Base-by-base conservation (phyloP, 1,140 invertebrate species). In the Cyphomyrmex costatus region DNA sequence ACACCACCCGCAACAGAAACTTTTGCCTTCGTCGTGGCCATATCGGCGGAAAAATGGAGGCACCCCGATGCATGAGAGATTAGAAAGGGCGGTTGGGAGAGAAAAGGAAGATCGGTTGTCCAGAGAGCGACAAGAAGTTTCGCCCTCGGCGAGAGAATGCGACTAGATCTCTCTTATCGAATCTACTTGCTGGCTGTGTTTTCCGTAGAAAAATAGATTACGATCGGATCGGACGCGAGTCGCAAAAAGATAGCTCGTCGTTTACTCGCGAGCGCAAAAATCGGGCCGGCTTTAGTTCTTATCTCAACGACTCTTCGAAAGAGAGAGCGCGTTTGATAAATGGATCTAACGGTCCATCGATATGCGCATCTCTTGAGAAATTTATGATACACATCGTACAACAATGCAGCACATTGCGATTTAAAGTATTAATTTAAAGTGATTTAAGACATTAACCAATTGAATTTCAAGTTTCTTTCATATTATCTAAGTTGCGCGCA, bases 91-190 rank as follows among this genome's bases (percentile, higher is more conserved):
- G 42, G 36, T 30, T 42, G 58, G 1, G 19, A 12, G 46, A 1
- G 49, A 6, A 24, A 60, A 1, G 30, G n/a, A 58, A 51, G 56
- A 49, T 12, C 36, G 7, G 14, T 8, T 42, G 76, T 70, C 51
- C 30, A 86, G 42, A 24, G 36, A 83, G 24, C 68, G 21, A 36
- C 49, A 90, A 90, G 89, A 89, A 89, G 84, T 83, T 83, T 77
- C 51, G 76, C 65, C 53, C n/a, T 27, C 21, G 21, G 51, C 16
- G 7, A 27, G 30, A 73, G 49, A 63, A 27, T 24, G 53, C 30
- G 63, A 21, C 63, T 33, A 80, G 74, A 70, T 68, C 77, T 49
- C 84, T 70, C 74, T 89, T 88, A 89, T 89, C 88, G 76, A 68
- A 79, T 74, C 66, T 79, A 63, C 84, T 86, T 79, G 63, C 84